A percentile compares a stretch with the other conserved stretches of the same genome.
Evolutionary conservation across 23 tunicate species (phyloP).

Genomic region (Ascidia mentula): DNA sequence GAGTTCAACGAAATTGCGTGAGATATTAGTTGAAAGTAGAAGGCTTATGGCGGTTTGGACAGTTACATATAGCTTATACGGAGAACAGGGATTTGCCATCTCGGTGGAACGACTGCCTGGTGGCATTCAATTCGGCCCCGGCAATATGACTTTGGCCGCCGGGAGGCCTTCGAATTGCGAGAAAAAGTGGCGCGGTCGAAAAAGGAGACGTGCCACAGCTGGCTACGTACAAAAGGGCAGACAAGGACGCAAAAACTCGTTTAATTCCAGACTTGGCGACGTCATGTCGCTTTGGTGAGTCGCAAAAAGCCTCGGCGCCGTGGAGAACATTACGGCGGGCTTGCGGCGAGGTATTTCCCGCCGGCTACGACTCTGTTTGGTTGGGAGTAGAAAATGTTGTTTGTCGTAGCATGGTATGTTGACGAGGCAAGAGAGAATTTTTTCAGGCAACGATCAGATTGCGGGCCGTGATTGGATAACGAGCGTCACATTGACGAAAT

Average conservation of each 20-base stretch:
- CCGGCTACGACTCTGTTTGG: background rate
- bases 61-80: too few relatives aligned
- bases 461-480: background rate
- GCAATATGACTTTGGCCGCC: too few relatives aligned
- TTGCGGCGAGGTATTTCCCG: background rate
- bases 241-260: background rate
- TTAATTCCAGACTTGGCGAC: constrained; percentile 1
- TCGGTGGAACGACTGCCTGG: too few relatives aligned
- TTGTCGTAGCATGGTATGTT: too few relatives aligned
- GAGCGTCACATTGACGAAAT: background rate
- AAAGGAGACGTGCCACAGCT: constrained; percentile 6
- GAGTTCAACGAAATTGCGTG: too few relatives aligned
- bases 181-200: background rate
- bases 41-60: too few relatives aligned
- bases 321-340: background rate
- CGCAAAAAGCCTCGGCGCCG: constrained; percentile 10
- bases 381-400: too few relatives aligned
- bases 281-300: background rate
- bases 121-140: too few relatives aligned
- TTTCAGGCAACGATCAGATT: background rate
- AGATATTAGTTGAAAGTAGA: too few relatives aligned
- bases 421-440: background rate
- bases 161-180: background rate
- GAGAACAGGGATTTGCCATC: too few relatives aligned
- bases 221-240: constrained; percentile 2